Base-by-base conservation (phyloP, 2,113 vertebrate species). In the Motacilla alba region DNA sequence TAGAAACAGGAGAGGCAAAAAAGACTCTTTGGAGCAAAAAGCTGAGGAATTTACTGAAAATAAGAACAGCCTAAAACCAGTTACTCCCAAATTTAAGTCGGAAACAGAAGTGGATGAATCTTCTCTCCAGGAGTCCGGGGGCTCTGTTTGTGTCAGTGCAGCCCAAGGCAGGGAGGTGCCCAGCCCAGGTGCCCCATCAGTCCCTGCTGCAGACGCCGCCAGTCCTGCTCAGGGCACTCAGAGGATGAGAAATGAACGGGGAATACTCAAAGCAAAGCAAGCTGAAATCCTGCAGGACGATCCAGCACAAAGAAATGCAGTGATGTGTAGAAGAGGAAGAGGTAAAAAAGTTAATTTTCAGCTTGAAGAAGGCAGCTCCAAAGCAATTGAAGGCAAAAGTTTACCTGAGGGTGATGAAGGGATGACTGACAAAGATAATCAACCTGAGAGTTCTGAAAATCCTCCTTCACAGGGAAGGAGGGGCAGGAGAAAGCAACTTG, bases 1-100 rank as follows among this genome's bases (percentile, higher is more conserved):
- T 28, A 94, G 90, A n/a, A 93, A 10, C 66, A 94, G 73, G 62
- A 91, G 93, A 72, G 81, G 82, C 39, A 89, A 35, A 87, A 90
- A 76, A 7, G 26, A 17, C 50, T 58, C 60, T 37, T 8, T 79
- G 33, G 90, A 91, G 44, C 62, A 44, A 46, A 90, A 83, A 49
- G 0, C 43, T n/a, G 84, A 37, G 62, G 81, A 72, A 58, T 23
- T 72, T 50, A 14, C 39, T 2, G 20, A 83, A 59, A 55, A 49
- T 58, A 15, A n/a, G 75, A 93, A 24, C 31, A 59, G 9, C 15
- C 16, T 35, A 31, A 52, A 92, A 31, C 1, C 33, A 31, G 15
- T 33, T 28, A 3, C 31, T 66, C 43, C 70, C 55, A 11, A 79
- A 43, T 9, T 46, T 4, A 73, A 85, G 12, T 76, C 67, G 8